Base-by-base conservation (phyloP, 2,888 invertebrate genomes). In the Ophioninae sp. region DNA sequence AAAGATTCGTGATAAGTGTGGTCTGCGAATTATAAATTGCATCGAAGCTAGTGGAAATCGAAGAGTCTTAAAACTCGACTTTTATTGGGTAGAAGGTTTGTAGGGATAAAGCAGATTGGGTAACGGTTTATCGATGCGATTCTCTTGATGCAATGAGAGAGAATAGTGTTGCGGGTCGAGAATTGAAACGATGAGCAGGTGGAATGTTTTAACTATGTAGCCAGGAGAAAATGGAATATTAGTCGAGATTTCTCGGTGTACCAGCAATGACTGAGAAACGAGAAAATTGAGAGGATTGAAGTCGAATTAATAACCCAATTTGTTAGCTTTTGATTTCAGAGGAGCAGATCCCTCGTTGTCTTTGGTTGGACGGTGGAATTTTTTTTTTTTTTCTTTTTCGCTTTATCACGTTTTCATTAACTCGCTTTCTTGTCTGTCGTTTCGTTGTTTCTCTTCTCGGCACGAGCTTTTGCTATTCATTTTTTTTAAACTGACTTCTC, bases 1-100 rank as follows among this genome's bases (percentile, higher is more conserved):
- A 20, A 10, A 37, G n/a, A 17, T 44, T 1, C 20, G 44, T 13
- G 13, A 39, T 10, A 61, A 22, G 8, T 9, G 61, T 17, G 59
- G 23, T 23, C 22, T 72, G 41, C 59, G 44, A 63, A 23, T 51
- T n/a, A 30, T n/a, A 61, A 61, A 63, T 44, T 61, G 61, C 44
- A 73, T 23, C 59, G 23, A n/a, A 22, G 41, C 23, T 2, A 71
- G 51, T 44, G 23, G 13, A n/a, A 22, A 68, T 68, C n/a, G 23
- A 68, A 8, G 44, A 23, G 17, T 51, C 51, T 68, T 51, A 44
- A 51, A 68, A 30, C 51, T 51, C 23, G 2, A 17, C 44, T 51
- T 13, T 8, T 51, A 23, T 23, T 9, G 23, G 51, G 51, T 44
- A 22, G 22, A n/a, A 10, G 3, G n/a, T 17, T 68, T 67, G 44